Evolutionary conservation across 2,888 invertebrate species (phyloP), one percentile per base, ranked within the genome.

Genomic region (Idaea aversata): DNA sequence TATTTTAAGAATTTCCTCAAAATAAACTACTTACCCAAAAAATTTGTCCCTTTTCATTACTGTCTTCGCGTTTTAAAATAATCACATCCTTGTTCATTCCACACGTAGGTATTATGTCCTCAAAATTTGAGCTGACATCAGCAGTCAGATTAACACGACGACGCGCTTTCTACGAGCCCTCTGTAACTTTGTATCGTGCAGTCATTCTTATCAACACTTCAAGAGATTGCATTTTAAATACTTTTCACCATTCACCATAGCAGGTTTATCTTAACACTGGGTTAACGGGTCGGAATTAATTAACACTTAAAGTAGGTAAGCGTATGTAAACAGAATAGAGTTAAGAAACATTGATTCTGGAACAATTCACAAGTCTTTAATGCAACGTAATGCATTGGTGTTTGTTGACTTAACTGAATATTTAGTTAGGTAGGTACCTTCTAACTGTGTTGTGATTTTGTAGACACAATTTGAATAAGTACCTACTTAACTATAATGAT

Each of bases 271-370:
- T 68, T 66, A 67, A 68, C 70, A 75, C 71, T 74, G 71, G 72
- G 73, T 74, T 74, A 75, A 71, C 71, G 71, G 75, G 72, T 70
- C 70, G 72, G 72, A 67, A 72, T 74, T 74, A 74, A 75, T 75
- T 75, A 74, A 71, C 74, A 74, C 70, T 68, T 74, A 64, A 70
- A 68, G 74, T 71, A 74, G 72, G 73, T 70, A 69, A 69, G 68
- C 71, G 66, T 70, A 72, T 71, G 69, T 66, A 74, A 71, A 72
- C 71, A 70, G 68, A 74, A 74, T 74, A 66, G 66, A 72, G 66
- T 70, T 65, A 59, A 59, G 68, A 67, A 67, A 63, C 70, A 68
- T 70, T 70, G 70, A 70, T 73, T 71, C 61, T 62, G 69, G 70
- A 72, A 68, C 68, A 71, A 72, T 74, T 72, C 66, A 71, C 73